Conservation (phyloP, 2,888 invertebrate species). For the Acleris emargana region DNA sequence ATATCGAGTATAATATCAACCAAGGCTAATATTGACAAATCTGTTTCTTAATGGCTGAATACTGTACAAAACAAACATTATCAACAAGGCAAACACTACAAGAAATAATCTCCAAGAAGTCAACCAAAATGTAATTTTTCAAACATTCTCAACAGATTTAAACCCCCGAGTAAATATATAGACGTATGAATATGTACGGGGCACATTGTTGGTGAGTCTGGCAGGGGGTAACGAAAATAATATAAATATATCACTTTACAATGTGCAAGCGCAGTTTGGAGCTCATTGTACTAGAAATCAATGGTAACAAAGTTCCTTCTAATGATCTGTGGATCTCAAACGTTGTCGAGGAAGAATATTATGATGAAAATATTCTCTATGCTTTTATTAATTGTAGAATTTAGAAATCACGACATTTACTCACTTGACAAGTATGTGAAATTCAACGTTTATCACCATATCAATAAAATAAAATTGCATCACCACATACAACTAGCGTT, state of each 20-base stretch:
- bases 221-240: slow-evolving; percentile 69
- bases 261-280: slow-evolving; percentile 70
- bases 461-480: no score
- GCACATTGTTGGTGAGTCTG: slow-evolving; percentile 57
- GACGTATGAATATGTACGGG: slow-evolving; percentile 53
- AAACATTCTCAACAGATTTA: slow-evolving; percentile 52
- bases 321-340: slow-evolving; percentile 59
- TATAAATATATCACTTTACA: slow-evolving; percentile 82
- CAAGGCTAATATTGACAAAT: slow-evolving; percentile 31
- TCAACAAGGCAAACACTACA: slow-evolving; percentile 52
- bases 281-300: slow-evolving; percentile 77
- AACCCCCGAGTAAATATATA: slow-evolving; percentile 47
- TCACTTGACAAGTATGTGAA: no score
- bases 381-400: no score
- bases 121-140: slow-evolving; percentile 77
- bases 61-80: slow-evolving; percentile 56
- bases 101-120: slow-evolving; percentile 57
- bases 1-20: background rate
- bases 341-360: slow-evolving; percentile 24
- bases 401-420: no score
- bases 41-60: slow-evolving; percentile 27
- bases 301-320: slow-evolving; percentile 62
- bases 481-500: no score
- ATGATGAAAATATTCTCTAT: background rate
- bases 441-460: no score